Evolutionary conservation across 2,113 vertebrate species (phyloP), one percentile per base, ranked within the genome.

Genomic region (Phocoena sinus): DNA sequence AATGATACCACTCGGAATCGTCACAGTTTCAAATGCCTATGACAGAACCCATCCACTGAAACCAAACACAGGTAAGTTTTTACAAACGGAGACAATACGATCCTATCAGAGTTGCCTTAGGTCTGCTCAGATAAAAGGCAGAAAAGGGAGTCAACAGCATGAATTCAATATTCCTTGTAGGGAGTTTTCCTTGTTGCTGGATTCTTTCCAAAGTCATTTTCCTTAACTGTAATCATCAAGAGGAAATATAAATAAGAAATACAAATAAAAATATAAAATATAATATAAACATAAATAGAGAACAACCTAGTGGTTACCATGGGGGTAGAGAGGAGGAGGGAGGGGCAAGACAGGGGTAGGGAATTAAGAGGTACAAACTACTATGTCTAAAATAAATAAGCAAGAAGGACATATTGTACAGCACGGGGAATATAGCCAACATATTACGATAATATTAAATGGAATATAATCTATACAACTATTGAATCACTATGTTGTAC

Each of bases 1-100:
- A 96, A 95, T 76, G 74, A 84, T 80, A 83, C 67, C 86, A 68
- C 92, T 90, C 63, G 76, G 89, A 97, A 94, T 68, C 94, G 95
- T 84, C 28, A 18, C 76, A 1, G 41, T 79, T 77, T 79, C 79
- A 3, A 60, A 80, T 14, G 84, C 23, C 63, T 91, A 53, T 21
- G 41, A n/a, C 17, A 87, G 71, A 96, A 97, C 6, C 85, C 74
- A 79, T 83, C 80, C 58, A 87, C 12, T 15, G 90, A 97, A 56
- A 88, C 92, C 50, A 93, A 96, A 89, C 44, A 63, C 56, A 67
- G 38, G 11, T 1, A 25, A 25, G 25, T 23, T 73, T 91, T 84
- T 76, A 21, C 77, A n/a, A 87, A 91, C 44, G 5, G 13, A 89
- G 17, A 0, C 92, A 36, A 23, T 11, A 17, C 11, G 62, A 76